phyloP scores from a whole-genome alignment of 1,140 invertebrate species.

The Rhynchophorus ferrugineus region DNA sequence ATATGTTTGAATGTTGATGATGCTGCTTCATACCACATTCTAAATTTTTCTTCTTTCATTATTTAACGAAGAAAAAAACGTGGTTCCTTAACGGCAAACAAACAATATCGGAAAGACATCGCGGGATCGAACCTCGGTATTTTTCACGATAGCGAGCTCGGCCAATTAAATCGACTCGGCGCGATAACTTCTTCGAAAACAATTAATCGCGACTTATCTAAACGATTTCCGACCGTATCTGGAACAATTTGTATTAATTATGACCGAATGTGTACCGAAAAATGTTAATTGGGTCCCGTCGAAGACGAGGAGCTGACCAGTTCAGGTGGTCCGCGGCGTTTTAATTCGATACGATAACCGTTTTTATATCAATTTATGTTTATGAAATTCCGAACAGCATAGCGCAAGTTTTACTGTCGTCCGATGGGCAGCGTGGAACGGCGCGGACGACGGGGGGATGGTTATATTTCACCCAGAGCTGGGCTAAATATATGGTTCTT shows the following conservation, averaged over 20 bases:
- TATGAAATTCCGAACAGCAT: neutral
- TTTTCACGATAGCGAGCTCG: neutral
- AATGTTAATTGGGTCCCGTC: conserved; percentile 23
- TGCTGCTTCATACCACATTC: too few species aligned
- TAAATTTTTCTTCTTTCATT: too few species aligned
- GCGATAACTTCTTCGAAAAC: conserved; percentile 8
- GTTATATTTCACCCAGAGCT: too few species aligned
- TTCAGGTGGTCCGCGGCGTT: neutral
- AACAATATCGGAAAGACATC: too few species aligned
- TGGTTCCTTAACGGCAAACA: too few species aligned
- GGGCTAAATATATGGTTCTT: too few species aligned
- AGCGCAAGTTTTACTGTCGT: neutral
- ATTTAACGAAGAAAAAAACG: too few species aligned
- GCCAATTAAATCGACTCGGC: conserved; percentile 7
- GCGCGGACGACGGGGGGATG: too few species aligned
- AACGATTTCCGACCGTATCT: conserved; percentile 22
- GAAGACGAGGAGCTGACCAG: conserved; percentile 19
- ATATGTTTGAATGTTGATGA: too few species aligned
- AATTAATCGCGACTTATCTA: conserved; percentile 19
- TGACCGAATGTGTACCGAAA: conserved; percentile 24
- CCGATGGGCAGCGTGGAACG: neutral
- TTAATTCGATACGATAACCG: neutral
- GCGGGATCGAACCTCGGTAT: too few species aligned
- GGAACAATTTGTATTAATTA: conserved; percentile 27
- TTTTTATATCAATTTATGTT: neutral